Evolutionary conservation across 1,140 invertebrate species (phyloP).

Genomic region (Brachystomella parvula): DNA sequence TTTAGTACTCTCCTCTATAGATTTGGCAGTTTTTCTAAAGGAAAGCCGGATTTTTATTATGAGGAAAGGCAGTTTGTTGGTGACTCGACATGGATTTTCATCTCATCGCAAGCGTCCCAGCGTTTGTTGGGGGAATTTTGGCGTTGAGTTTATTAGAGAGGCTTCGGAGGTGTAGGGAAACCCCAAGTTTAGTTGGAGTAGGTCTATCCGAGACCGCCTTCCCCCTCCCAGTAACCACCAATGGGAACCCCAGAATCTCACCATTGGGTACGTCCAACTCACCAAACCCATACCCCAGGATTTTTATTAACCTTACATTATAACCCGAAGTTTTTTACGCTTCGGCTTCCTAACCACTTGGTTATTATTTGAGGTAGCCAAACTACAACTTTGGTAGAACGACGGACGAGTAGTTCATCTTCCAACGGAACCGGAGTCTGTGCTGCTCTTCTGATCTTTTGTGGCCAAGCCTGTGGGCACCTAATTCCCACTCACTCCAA

Average conservation of each 20-base stretch:
- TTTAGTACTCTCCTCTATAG: too few species aligned
- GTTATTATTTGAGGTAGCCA: neutral
- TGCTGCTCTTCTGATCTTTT: neutral
- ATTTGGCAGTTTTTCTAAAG: too few species aligned
- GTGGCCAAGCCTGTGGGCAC: neutral
- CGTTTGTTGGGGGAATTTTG: neutral
- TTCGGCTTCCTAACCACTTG: neutral
- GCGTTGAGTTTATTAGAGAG: slow-evolving; percentile 5
- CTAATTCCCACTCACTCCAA: neutral
- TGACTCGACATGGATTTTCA: neutral
- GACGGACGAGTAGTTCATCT: neutral
- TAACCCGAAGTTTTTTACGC: neutral
- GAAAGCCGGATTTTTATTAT: too few species aligned
- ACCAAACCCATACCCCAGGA: neutral
- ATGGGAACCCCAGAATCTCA: neutral
- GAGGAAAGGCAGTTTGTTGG: too few species aligned
- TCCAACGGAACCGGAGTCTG: neutral
- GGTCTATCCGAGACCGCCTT: slow-evolving; percentile 2
- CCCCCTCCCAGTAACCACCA: neutral
- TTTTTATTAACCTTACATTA: slow-evolving; percentile 10
- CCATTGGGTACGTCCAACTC: neutral
- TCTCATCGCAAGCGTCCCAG: too few species aligned
- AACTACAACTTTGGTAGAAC: neutral
- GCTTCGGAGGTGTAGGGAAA: neutral
- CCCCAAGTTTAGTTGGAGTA: slow-evolving; percentile 1